A percentile compares a stretch with the other conserved stretches of the same genome.
phyloP scores from a whole-genome alignment of 2,113 vertebrate genomes.

The Anser brachyrhynchus region DNA sequence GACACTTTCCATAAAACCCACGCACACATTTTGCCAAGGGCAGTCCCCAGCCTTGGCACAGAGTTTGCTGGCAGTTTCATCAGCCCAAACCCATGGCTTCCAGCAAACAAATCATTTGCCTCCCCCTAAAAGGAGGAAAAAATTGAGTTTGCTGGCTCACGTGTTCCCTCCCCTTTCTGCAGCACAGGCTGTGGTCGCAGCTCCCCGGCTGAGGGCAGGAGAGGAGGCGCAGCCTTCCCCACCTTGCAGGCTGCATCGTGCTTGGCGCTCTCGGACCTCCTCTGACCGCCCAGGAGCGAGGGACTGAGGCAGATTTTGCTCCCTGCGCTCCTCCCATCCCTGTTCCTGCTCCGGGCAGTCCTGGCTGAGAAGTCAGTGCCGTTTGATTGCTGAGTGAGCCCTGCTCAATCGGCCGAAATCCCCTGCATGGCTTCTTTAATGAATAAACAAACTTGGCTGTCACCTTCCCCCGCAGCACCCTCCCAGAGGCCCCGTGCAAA shows the following conservation, averaged over 20 bases:
- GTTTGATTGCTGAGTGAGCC: background rate
- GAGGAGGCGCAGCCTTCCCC: background rate
- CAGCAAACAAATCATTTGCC: background rate
- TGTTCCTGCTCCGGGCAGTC: fast-evolving
- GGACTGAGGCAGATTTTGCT: background rate
- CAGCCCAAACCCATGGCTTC: background rate
- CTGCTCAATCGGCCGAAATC: background rate
- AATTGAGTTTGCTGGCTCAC: background rate
- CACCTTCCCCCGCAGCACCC: background rate
- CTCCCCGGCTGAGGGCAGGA: background rate
- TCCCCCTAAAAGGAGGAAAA: background rate
- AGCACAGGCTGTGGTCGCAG: background rate
- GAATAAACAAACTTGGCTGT: slow-evolving; percentile 21
- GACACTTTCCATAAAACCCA: background rate
- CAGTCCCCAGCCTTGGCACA: background rate
- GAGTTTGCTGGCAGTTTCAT: background rate
- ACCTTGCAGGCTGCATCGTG: fast-evolving
- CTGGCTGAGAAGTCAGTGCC: background rate
- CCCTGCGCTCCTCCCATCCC: background rate
- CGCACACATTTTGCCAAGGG: fast-evolving
- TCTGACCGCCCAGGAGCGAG: fast-evolving
- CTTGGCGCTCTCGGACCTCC: background rate
- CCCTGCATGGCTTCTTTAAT: slow-evolving; percentile 27
- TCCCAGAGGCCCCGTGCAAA: slow-evolving; percentile 31
- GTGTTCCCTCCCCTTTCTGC: background rate